phyloP scores from a whole-genome alignment of 1,140 invertebrate genomes.

The Platyscapa corneri region DNA sequence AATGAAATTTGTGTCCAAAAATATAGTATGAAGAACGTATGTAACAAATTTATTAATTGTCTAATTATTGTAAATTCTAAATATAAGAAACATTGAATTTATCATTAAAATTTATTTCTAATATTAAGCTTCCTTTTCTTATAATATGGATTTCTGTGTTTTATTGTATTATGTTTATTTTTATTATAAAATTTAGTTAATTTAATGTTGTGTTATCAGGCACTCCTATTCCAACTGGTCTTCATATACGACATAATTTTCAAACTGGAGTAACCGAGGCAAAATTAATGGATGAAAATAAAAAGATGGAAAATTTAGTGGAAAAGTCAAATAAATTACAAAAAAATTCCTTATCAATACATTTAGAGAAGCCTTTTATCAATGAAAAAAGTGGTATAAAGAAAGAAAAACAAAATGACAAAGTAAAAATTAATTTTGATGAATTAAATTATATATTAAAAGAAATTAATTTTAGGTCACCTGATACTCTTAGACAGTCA shows the following conservation, averaged over 20 bases:
- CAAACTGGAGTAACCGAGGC: constrained; percentile 83
- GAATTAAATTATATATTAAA: constrained; percentile 65
- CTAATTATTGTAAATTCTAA: not conserved
- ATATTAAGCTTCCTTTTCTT: not conserved
- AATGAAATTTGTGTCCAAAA: too few species aligned
- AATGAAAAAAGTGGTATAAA: constrained; percentile 55
- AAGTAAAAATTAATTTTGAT: constrained; percentile 62
- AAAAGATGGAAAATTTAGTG: constrained; percentile 63
- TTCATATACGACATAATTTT: constrained; percentile 85
- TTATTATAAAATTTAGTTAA: not conserved
- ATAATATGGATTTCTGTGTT: not conserved
- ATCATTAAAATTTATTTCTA: too few species aligned
- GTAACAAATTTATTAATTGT: not conserved
- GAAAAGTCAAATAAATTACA: constrained; percentile 48
- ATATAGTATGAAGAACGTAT: too few species aligned
- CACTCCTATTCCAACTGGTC: constrained; percentile 81
- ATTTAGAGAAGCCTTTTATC: constrained; percentile 61
- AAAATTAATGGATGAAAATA: constrained; percentile 79
- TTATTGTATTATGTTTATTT: not conserved
- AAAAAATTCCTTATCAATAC: constrained; percentile 62
- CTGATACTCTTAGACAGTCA: constrained; percentile 49
- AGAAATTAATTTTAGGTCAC: constrained; percentile 56
- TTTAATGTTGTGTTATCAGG: constrained; percentile 72
- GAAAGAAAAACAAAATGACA: constrained; percentile 52
- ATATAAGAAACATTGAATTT: not conserved